A percentile compares a stretch with the other conserved stretches of the same genome.
phyloP scores from a whole-genome alignment of 1,140 invertebrate genomes.

The Drosophila gunungcola region DNA sequence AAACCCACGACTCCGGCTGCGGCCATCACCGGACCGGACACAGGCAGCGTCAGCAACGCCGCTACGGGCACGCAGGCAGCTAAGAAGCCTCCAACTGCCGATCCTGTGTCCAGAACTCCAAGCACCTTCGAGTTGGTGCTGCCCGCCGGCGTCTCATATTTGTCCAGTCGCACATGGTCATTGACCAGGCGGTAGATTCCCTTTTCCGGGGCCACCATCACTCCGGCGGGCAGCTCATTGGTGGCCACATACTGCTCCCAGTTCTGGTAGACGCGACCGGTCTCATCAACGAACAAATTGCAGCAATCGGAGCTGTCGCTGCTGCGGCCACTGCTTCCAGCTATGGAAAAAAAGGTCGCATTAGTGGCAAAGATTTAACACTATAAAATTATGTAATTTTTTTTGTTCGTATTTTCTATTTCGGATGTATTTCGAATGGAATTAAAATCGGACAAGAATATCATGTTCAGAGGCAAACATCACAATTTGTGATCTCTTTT shows the following conservation, averaged over 20 bases:
- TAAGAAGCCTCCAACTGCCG: constrained; percentile 48
- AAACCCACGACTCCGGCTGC: constrained; percentile 52
- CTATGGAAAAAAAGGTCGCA: constrained; percentile 8
- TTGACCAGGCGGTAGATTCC: constrained; percentile 54
- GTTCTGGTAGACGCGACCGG: constrained; percentile 74
- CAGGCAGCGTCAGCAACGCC: constrained; percentile 36
- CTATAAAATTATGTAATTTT: too few species aligned
- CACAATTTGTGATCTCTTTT: too few species aligned
- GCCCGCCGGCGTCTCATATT: constrained; percentile 50
- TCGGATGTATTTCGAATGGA: too few species aligned
- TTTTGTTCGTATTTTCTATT: too few species aligned
- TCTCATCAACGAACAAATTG: constrained; percentile 77
- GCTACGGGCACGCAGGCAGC: constrained; percentile 70
- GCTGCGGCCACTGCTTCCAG: constrained; percentile 3
- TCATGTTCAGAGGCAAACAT: too few species aligned
- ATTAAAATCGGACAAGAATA: too few species aligned
- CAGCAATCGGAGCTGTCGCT: constrained; percentile 65
- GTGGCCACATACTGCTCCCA: constrained; percentile 63
- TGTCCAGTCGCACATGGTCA: constrained; percentile 37
- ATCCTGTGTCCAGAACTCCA: constrained; percentile 35
- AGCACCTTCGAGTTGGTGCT: constrained; percentile 20
- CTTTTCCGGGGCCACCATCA: constrained; percentile 63
- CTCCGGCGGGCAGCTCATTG: constrained; percentile 65
- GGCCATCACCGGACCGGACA: constrained; percentile 60
- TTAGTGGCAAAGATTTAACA: too few species aligned